Base-by-base conservation (phyloP, 2,797 vertebrate genomes). In the Malacoraja senta region DNA sequence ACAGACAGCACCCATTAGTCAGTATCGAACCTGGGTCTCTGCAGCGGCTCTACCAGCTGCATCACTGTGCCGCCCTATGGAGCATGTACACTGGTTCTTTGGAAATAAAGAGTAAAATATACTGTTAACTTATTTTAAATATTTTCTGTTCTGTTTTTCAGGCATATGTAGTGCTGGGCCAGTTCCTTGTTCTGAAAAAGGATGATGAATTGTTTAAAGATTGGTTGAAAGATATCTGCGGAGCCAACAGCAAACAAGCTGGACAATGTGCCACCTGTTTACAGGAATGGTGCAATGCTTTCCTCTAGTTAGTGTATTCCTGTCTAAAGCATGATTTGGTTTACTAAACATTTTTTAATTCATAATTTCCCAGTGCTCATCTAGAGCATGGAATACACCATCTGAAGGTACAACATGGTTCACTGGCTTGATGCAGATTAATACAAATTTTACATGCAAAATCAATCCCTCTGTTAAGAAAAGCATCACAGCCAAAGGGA, bases 241-340 rank as follows among this genome's bases (percentile, higher is more conserved):
- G 95, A 0, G 96, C 96, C 0, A 96, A 95, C 94, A 65, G 94
- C 0, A 95, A 91, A 1, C 95, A 96, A 93, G 96, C 96, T 0
- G 88, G 92, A 0, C 93, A 94, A 38, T 97, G 96, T n/a, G 80
- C 94, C 8, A 95, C 95, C 94, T 96, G 95, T 94, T 95, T 97
- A 91, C 94, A 93, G 92, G 96, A 96, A 79, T 97, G 96, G 96
- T 96, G 96, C 0, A 94, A 96, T 1, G 93, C 96, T 76, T 97
- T 97, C 94, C 96, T 97, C 79, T 97, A 94, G 96, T 91, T 8
- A 93, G 2, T 53, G 44, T 86, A 53, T 3, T 93, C 24, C 32
- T 93, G 29, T 86, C 35, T 13, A 72, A 74, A 44, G 13, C 72
- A 72, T 92, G 44, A 58, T 53, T 26, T 76, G 44, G 15, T 0